Evolutionary conservation across 2,888 invertebrate genomes (phyloP).

Genomic region (Polyommatus icarus): DNA sequence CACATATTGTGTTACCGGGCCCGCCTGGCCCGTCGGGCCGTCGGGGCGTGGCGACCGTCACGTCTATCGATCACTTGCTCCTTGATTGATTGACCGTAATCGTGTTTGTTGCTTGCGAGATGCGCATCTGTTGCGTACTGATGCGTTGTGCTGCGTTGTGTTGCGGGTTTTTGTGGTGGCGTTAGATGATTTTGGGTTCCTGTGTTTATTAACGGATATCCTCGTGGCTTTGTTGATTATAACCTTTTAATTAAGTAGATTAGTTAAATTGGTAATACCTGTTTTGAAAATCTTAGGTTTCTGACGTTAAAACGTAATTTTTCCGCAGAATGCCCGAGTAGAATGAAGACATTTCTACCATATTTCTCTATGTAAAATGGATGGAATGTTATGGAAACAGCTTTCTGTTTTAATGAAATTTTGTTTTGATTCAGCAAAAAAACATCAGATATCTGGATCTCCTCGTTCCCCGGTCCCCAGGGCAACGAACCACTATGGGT

Average conservation of each 20-base stretch:
- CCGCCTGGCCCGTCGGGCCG: constrained; percentile 49
- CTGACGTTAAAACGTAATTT: no score
- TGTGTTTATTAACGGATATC: background rate
- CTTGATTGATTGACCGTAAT: constrained; percentile 62
- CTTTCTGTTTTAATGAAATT: background rate
- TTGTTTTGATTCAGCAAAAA: background rate
- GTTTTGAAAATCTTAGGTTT: no score
- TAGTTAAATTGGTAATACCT: no score
- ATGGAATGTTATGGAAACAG: no score
- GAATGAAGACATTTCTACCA: no score
- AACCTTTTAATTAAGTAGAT: no score
- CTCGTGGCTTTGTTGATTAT: no score
- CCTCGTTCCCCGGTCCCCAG: background rate
- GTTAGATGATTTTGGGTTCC: background rate
- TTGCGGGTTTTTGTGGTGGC: background rate
- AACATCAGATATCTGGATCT: background rate
- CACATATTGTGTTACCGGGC: constrained; percentile 75
- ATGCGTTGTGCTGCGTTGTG: background rate
- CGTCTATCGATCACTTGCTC: constrained; percentile 49
- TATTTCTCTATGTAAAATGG: no score
- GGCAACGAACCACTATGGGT: constrained; percentile 35
- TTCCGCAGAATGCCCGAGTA: no score
- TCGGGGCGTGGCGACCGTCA: constrained; percentile 45
- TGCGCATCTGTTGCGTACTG: constrained; percentile 42
- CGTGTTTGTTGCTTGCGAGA: constrained; percentile 42